Conservation (phyloP, 1,140 invertebrate species). For the Phymastichus coffea region DNA sequence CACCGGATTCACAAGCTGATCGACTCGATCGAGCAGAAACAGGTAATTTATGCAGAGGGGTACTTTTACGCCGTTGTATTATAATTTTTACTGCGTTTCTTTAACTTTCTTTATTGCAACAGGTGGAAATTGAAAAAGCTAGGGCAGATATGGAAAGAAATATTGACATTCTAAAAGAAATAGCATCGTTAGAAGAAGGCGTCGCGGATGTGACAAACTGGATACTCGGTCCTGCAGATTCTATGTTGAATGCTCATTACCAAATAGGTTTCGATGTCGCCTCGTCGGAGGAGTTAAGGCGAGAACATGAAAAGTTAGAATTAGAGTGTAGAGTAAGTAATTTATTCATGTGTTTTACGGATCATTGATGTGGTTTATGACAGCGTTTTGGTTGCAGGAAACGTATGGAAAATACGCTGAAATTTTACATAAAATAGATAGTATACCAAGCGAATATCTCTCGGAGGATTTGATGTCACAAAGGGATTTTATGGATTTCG, state of each 20-base stretch:
- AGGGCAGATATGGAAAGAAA: conserved; percentile 63
- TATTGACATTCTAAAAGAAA: conserved; percentile 63
- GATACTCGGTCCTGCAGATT: conserved; percentile 75
- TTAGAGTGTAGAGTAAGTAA: conserved; percentile 69
- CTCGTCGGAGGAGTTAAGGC: conserved; percentile 69
- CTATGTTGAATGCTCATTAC: conserved; percentile 66
- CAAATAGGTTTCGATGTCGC: conserved; percentile 73
- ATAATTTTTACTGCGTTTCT: neutral
- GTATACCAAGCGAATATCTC: conserved; percentile 56
- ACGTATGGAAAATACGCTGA: conserved; percentile 76
- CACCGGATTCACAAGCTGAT: conserved; percentile 59
- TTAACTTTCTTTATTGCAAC: neutral
- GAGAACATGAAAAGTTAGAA: conserved; percentile 74
- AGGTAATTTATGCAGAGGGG: conserved; percentile 42
- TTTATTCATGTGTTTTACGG: too few relatives aligned
- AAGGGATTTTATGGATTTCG: conserved; percentile 77
- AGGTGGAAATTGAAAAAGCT: conserved; percentile 60
- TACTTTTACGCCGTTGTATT: neutral
- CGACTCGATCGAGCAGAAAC: conserved; percentile 62
- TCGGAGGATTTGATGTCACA: conserved; percentile 65
- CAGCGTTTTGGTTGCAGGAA: conserved; percentile 51
- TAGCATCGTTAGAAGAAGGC: conserved; percentile 63
- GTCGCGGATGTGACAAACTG: conserved; percentile 72
- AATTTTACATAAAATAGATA: conserved; percentile 68
- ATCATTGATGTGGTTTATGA: neutral